Conservation (phyloP, 1,140 invertebrate genomes). For the Hypsibius dujardini region DNA sequence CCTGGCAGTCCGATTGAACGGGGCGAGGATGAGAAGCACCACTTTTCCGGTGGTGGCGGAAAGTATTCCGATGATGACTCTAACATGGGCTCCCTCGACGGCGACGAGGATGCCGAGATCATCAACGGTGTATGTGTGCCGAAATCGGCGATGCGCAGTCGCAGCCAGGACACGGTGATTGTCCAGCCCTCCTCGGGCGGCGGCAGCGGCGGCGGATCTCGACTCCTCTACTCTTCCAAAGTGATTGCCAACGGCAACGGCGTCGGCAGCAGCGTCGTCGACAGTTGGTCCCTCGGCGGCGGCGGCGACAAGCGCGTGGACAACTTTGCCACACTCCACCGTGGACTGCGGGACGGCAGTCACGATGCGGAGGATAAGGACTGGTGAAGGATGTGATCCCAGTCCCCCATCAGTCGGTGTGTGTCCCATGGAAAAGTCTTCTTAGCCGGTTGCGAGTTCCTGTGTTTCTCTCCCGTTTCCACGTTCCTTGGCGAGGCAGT, state of each 20-base stretch:
- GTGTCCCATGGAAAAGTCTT: no score
- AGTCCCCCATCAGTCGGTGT: no score
- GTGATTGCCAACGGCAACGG: not conserved
- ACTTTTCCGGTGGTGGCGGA: not conserved
- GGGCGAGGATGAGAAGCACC: not conserved
- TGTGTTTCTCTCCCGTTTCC: no score
- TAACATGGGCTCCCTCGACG: not conserved
- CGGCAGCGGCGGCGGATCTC: not conserved
- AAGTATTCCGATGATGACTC: not conserved
- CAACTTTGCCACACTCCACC: no score
- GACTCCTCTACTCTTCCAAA: no score
- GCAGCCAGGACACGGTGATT: constrained; percentile 11
- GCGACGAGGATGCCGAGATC: constrained; percentile 3
- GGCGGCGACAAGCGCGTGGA: not conserved
- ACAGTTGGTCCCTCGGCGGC: not conserved
- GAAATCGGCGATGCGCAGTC: not conserved
- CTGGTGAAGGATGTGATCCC: constrained; percentile 9
- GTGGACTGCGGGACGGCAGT: not conserved
- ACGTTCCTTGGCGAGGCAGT: no score
- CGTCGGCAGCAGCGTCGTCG: not conserved
- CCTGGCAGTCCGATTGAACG: not conserved
- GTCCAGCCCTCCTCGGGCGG: constrained; percentile 4
- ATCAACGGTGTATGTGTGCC: constrained; percentile 14
- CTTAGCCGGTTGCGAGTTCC: no score
- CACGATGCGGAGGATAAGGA: not conserved